Evolutionary conservation across 2,888 invertebrate genomes (phyloP).

Genomic region (Lordiphosa andalusiaca): DNA sequence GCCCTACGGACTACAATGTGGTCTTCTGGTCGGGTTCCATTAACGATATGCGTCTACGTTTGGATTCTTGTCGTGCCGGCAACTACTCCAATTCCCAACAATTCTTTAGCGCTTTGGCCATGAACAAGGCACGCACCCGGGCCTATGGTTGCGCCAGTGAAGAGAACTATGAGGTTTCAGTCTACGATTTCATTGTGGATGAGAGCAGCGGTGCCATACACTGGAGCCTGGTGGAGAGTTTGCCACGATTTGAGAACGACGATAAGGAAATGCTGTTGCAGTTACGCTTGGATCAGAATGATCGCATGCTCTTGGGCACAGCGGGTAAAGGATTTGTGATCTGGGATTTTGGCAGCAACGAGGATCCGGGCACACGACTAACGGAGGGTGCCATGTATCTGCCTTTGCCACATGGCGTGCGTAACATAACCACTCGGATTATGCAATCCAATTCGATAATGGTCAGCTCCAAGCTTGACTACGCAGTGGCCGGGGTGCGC

Average conservation of each 20-base stretch:
- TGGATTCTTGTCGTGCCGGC: conserved; percentile 83
- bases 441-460: conserved; percentile 94
- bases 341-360: conserved; percentile 85
- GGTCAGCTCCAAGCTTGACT: conserved; percentile 93
- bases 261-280: conserved; percentile 89
- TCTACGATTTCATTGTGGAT: conserved; percentile 68
- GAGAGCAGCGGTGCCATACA: conserved; percentile 48
- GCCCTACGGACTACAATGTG: conserved; percentile 85
- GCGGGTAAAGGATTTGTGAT: conserved; percentile 91
- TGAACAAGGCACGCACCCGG: conserved; percentile 85
- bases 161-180: conserved; percentile 83
- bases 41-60: conserved; percentile 87
- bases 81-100: conserved; percentile 55
- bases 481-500: conserved; percentile 96
- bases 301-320: conserved; percentile 90
- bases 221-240: conserved; percentile 84
- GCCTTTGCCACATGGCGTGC: conserved; percentile 90
- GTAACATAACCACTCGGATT: conserved; percentile 96
- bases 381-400: conserved; percentile 84
- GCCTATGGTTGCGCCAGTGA: conserved; percentile 87
- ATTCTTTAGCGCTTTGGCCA: conserved; percentile 83
- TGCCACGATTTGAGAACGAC: conserved; percentile 86
- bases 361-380: conserved; percentile 80
- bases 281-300: conserved; percentile 90
- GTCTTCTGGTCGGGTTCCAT: conserved; percentile 91